Evolutionary conservation across 2,888 invertebrate genomes (phyloP).

Genomic region (Plagodis pulveraria): DNA sequence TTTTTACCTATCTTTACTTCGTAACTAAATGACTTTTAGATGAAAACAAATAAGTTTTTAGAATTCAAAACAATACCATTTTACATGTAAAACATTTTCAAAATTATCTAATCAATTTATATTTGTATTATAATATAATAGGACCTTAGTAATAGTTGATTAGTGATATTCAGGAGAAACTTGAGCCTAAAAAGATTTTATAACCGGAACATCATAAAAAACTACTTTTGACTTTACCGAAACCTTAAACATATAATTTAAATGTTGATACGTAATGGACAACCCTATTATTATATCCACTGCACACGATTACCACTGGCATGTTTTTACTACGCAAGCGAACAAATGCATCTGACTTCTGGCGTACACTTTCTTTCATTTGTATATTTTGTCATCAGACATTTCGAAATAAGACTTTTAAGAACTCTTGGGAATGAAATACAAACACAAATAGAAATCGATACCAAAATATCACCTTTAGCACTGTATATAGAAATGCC

Average conservation of each 20-base stretch:
- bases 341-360: constrained; percentile 42
- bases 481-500: too few species aligned
- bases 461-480: too few species aligned
- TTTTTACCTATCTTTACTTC: too few species aligned
- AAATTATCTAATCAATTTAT: too few species aligned
- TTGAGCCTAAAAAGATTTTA: too few species aligned
- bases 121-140: too few species aligned
- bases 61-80: too few species aligned
- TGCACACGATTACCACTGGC: constrained; percentile 53
- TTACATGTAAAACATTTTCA: too few species aligned
- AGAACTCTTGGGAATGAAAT: background rate
- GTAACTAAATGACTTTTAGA: too few species aligned
- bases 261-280: background rate
- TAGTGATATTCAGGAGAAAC: too few species aligned
- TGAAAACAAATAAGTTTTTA: too few species aligned
- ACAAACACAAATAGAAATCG: background rate
- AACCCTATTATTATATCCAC: constrained; percentile 40
- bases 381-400: constrained; percentile 34
- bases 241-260: background rate
- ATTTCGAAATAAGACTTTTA: constrained; percentile 15
- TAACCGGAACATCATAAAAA: background rate
- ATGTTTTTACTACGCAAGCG: constrained; percentile 60
- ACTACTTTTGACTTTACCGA: background rate
- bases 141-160: too few species aligned
- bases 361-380: constrained; percentile 37